Evolutionary conservation across 53 echinoderm and acorn worm genomes (phyloP).

Genomic region (Hippasteria phrygiana): DNA sequence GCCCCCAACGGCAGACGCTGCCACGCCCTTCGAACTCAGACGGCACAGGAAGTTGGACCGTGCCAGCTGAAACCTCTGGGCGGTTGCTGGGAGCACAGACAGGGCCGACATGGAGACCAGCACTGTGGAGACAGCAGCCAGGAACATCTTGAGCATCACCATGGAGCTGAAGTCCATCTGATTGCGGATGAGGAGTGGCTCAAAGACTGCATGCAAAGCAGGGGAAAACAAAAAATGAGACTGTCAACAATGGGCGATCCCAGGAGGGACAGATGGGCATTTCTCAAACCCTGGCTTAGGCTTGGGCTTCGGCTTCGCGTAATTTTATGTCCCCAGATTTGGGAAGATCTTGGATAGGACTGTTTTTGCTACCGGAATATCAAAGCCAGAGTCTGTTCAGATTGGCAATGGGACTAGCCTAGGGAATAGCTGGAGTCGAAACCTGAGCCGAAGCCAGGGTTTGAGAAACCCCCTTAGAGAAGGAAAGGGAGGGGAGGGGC

Average conservation of each 20-base stretch:
- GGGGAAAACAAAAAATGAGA: not conserved
- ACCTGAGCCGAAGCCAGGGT: too few species aligned
- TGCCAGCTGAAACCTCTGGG: slow-evolving; percentile 66
- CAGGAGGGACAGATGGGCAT: too few species aligned
- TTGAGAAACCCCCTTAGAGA: too few species aligned
- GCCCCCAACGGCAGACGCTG: slow-evolving; percentile 79
- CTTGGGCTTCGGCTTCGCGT: too few species aligned
- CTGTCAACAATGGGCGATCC: not conserved
- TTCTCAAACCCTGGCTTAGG: too few species aligned
- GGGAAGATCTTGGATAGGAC: too few species aligned
- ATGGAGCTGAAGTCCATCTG: slow-evolving; percentile 93
- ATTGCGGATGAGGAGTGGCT: slow-evolving; percentile 82
- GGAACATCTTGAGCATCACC: slow-evolving; percentile 97
- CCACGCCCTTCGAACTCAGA: slow-evolving; percentile 75
- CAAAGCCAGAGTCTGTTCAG: too few species aligned
- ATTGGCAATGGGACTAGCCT: too few species aligned
- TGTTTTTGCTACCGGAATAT: too few species aligned
- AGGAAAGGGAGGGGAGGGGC: too few species aligned
- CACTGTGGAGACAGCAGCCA: slow-evolving; percentile 82
- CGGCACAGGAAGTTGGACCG: slow-evolving; percentile 72
- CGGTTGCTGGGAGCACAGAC: slow-evolving; percentile 81
- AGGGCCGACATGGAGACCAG: slow-evolving; percentile 80
- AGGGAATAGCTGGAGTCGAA: too few species aligned
- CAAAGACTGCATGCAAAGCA: slow-evolving; percentile 77
- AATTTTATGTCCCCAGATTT: too few species aligned